These are phyloP conservation scores for Spilogale gracilis DNA, from an alignment of 2,113 vertebrate species.

Conservation along the genomic window DNA sequence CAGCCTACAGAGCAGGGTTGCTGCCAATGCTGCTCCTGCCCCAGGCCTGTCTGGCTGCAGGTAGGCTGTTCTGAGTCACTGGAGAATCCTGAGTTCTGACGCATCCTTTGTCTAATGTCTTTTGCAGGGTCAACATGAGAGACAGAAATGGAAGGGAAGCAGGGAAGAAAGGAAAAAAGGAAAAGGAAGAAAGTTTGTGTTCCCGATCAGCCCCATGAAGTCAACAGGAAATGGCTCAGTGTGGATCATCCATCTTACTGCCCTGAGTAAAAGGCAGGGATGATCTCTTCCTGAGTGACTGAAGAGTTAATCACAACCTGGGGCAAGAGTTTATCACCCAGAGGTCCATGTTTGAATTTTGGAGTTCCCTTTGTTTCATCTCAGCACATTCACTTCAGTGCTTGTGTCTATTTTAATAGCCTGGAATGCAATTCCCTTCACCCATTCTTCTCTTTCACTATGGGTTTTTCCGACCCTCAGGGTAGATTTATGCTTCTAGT, in stretches of 20 bases:
- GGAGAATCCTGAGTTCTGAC: slow-evolving; percentile 67
- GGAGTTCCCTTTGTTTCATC: slow-evolving; percentile 80
- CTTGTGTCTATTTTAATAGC: slow-evolving; percentile 76
- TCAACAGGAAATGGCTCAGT: slow-evolving; percentile 86
- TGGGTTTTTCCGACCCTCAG: slow-evolving; percentile 83
- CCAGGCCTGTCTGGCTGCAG: slow-evolving; percentile 76
- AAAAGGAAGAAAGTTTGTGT: slow-evolving; percentile 46
- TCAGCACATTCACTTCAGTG: slow-evolving; percentile 45
- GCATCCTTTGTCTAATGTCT: slow-evolving; percentile 65
- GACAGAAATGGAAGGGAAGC: slow-evolving; percentile 10
- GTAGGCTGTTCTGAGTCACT: slow-evolving; percentile 75
- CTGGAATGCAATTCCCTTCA: slow-evolving; percentile 80
- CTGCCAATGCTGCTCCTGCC: slow-evolving; percentile 66
- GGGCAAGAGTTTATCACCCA: slow-evolving; percentile 34
- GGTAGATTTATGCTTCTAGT: slow-evolving; percentile 79
- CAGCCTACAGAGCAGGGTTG: slow-evolving; percentile 76
- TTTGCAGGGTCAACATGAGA: slow-evolving; percentile 67
- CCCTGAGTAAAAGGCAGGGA: slow-evolving; percentile 68
- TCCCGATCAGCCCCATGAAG: slow-evolving; percentile 2
- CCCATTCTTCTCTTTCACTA: slow-evolving; percentile 77
- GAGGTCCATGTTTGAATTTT: not conserved
- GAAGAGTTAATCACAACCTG: slow-evolving; percentile 83
- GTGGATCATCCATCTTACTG: slow-evolving; percentile 48
- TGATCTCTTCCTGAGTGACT: slow-evolving; percentile 80
- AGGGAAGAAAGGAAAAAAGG: not conserved